These are phyloP conservation scores for Pygoscelis adeliae DNA, from an alignment of 2,113 vertebrate species.

Conservation along the genomic window DNA sequence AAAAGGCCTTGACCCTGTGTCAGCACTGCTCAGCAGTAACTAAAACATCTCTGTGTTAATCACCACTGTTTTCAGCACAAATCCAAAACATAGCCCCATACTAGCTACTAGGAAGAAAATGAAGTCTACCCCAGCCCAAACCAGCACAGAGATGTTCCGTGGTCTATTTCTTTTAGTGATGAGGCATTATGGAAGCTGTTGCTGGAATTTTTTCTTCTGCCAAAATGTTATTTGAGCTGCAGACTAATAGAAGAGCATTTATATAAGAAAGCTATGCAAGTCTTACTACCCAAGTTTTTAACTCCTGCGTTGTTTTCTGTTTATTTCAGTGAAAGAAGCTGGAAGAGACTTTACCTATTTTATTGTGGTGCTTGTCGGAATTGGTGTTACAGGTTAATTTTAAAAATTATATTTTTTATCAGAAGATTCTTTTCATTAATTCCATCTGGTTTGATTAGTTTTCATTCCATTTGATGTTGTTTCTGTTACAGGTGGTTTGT, in stretches of 20 bases:
- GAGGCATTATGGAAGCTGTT: not conserved
- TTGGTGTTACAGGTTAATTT: slow-evolving; percentile 88
- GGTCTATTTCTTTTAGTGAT: not conserved
- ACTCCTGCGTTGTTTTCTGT: slow-evolving; percentile 15
- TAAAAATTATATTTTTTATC: not conserved
- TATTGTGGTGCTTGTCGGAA: slow-evolving; percentile 88
- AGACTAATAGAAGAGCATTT: not conserved
- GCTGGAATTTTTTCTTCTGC: not conserved
- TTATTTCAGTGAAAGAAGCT: slow-evolving; percentile 87
- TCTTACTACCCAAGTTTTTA: not conserved
- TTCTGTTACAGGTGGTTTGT: slow-evolving; percentile 85
- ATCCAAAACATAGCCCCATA: no score
- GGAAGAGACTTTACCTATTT: slow-evolving; percentile 92
- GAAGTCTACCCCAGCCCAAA: no score
- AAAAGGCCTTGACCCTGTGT: no score
- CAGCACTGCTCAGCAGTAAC: no score
- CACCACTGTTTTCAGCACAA: no score
- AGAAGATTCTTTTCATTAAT: not conserved
- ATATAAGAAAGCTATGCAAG: not conserved
- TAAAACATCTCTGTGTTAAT: no score
- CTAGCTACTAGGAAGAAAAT: no score
- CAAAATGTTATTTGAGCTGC: not conserved
- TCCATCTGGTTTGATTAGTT: not conserved
- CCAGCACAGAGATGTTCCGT: not conserved
- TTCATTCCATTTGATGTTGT: not conserved